A percentile compares a stretch with the other conserved stretches of the same genome.
Evolutionary conservation across 2,113 vertebrate species (phyloP).

Genomic region (Perca flavescens): DNA sequence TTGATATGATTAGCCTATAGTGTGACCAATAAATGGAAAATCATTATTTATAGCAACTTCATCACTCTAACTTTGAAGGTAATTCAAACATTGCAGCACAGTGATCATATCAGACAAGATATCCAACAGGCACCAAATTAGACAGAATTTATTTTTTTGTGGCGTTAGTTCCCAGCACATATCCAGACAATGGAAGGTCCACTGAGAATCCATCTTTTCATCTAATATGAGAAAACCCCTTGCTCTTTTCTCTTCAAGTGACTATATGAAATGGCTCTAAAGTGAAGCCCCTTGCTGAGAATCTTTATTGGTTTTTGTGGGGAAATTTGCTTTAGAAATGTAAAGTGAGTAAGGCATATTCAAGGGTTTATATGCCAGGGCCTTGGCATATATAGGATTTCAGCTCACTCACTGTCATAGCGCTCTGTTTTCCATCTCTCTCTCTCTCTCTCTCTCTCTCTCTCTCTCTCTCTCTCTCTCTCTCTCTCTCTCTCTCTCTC

Average conservation of each 20-base stretch:
- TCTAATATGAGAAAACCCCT: slow-evolving; percentile 33
- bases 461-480: slow-evolving; percentile 8
- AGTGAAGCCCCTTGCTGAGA: slow-evolving; percentile 30
- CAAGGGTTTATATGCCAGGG: slow-evolving; percentile 21
- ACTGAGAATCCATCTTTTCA: slow-evolving; percentile 38
- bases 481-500: neutral
- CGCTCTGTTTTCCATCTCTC: slow-evolving; percentile 52
- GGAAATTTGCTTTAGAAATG: slow-evolving; percentile 44
- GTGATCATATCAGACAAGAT: slow-evolving; percentile 16
- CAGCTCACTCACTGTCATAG: slow-evolving; percentile 41
- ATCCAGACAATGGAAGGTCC: slow-evolving; percentile 39
- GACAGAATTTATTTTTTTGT: neutral
- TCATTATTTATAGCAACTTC: neutral
- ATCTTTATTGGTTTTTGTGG: slow-evolving; percentile 41
- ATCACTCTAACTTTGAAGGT: neutral
- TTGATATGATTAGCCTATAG: neutral
- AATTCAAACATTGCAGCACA: slow-evolving; percentile 3
- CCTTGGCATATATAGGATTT: slow-evolving; percentile 50
- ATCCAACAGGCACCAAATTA: slow-evolving; percentile 20
- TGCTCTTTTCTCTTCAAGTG: neutral
- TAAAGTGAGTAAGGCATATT: slow-evolving; percentile 22
- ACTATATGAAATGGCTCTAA: slow-evolving; percentile 25
- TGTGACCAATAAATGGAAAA: neutral
- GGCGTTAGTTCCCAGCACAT: slow-evolving; percentile 15
- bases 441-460: slow-evolving; percentile 25